A percentile compares a stretch with the other conserved stretches of the same genome.
Conservation (phyloP, 2,113 vertebrate genomes). For the Brachyhypopomus occidentalis region DNA sequence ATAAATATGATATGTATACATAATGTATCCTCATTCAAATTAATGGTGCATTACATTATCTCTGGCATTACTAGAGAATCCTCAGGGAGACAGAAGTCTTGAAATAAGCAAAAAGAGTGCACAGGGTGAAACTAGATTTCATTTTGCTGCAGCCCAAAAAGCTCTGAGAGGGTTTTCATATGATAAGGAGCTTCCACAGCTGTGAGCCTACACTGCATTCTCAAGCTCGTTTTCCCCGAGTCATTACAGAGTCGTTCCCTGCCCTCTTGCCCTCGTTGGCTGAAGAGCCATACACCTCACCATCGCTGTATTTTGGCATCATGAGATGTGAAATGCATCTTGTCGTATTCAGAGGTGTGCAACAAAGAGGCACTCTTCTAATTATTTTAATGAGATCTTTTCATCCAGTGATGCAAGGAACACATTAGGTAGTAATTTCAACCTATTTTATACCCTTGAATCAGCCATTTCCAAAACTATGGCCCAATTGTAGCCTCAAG, state of each 20-base stretch:
- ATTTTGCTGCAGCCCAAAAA: constrained; percentile 54
- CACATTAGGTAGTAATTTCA: constrained; percentile 79
- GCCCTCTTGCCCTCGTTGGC: constrained; percentile 75
- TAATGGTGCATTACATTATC: background rate
- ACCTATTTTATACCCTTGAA: constrained; percentile 80
- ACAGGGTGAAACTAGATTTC: constrained; percentile 25
- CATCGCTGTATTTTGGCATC: constrained; percentile 68
- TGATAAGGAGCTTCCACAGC: constrained; percentile 60
- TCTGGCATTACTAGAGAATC: background rate
- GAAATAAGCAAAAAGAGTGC: constrained; percentile 20
- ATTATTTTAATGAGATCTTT: constrained; percentile 84
- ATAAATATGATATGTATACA: too few relatives aligned
- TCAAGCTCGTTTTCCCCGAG: constrained; percentile 71
- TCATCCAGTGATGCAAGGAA: constrained; percentile 78
- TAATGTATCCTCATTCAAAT: too few relatives aligned
- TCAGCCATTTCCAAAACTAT: constrained; percentile 75
- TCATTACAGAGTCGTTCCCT: constrained; percentile 76
- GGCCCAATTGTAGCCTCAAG: constrained; percentile 69
- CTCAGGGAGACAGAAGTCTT: constrained; percentile 14
- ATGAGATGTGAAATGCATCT: constrained; percentile 72
- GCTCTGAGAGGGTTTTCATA: constrained; percentile 57
- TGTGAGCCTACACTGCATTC: constrained; percentile 69
- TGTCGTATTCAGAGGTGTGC: constrained; percentile 72
- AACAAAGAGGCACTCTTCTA: constrained; percentile 81
- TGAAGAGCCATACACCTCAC: constrained; percentile 73